Conservation (phyloP, 2,888 invertebrate genomes). For the Drosophila testacea region DNA sequence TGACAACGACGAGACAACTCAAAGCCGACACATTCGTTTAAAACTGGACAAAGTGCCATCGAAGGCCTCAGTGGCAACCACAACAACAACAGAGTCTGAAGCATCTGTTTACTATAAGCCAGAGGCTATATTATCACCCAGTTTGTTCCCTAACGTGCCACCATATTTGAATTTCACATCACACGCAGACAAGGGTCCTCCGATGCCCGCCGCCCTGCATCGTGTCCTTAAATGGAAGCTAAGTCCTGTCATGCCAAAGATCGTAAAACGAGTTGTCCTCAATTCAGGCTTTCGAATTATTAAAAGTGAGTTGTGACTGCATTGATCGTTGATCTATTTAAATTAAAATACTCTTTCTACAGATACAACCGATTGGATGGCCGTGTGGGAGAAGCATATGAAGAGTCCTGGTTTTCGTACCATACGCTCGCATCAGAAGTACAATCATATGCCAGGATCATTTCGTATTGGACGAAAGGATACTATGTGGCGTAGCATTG, state of each 20-base stretch:
- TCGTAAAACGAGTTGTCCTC: slow-evolving; percentile 94
- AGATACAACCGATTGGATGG: slow-evolving; percentile 96
- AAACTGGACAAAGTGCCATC: slow-evolving; percentile 47
- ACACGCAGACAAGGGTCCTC: slow-evolving; percentile 87
- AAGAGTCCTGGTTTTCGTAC: slow-evolving; percentile 94
- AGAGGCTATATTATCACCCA: slow-evolving; percentile 85
- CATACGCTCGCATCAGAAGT: slow-evolving; percentile 95
- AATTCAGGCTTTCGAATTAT: slow-evolving; percentile 95
- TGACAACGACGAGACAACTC: slow-evolving; percentile 71
- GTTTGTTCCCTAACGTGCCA: slow-evolving; percentile 90
- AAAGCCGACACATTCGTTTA: slow-evolving; percentile 76
- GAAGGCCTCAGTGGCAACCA: slow-evolving; percentile 57
- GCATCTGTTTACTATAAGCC: slow-evolving; percentile 74
- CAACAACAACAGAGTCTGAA: slow-evolving; percentile 59
- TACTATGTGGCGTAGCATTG: slow-evolving; percentile 94
- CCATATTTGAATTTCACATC: slow-evolving; percentile 92
- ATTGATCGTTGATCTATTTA: too few relatives aligned
- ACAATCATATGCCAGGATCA: slow-evolving; percentile 99
- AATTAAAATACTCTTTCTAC: slow-evolving; percentile 30
- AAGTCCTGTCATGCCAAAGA: slow-evolving; percentile 96
- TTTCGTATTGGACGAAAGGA: slow-evolving; percentile 99
- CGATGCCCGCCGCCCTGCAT: slow-evolving; percentile 90
- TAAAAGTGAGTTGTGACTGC: slow-evolving; percentile 88
- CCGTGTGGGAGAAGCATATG: slow-evolving; percentile 99
- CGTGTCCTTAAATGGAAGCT: slow-evolving; percentile 97